phyloP scores from a whole-genome alignment of 1,140 invertebrate species.

The Penaeus vannamei region DNA sequence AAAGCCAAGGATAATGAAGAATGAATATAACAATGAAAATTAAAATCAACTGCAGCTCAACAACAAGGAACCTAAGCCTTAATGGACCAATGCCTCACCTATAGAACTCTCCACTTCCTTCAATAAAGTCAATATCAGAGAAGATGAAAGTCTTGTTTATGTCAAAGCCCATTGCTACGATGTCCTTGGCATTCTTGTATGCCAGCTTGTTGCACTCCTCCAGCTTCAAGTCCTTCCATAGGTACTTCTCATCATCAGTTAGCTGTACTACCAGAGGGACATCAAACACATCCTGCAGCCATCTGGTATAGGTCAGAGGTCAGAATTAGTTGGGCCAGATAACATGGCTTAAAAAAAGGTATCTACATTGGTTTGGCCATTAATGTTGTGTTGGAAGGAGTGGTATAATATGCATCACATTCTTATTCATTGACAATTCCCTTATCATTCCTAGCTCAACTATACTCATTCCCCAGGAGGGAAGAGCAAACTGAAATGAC shows the following conservation, averaged over 20 bases:
- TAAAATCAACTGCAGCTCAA: neutral
- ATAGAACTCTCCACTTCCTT: slow-evolving; percentile 82
- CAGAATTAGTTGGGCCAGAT: neutral
- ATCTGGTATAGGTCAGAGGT: slow-evolving; percentile 77
- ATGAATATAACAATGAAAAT: neutral
- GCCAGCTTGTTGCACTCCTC: slow-evolving; percentile 91
- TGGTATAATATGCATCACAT: no score
- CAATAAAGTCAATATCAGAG: slow-evolving; percentile 94
- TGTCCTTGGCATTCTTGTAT: slow-evolving; percentile 96
- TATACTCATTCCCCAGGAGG: no score
- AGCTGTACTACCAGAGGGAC: slow-evolving; percentile 97
- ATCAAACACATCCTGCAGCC: slow-evolving; percentile 98
- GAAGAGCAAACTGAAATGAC: no score
- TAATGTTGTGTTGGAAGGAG: neutral
- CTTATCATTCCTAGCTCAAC: no score
- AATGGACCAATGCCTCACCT: slow-evolving; percentile 31
- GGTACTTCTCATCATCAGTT: slow-evolving; percentile 98
- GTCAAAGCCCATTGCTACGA: slow-evolving; percentile 98
- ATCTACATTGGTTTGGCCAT: neutral
- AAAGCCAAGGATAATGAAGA: neutral
- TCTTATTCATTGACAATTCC: no score
- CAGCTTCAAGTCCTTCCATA: slow-evolving; percentile 96
- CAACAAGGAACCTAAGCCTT: neutral
- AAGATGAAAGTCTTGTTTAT: slow-evolving; percentile 98
- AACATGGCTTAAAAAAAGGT: neutral